A percentile compares a stretch with the other conserved stretches of the same genome.
These are phyloP conservation scores for Nysson spinosus DNA, from an alignment of 2,888 invertebrate species.

Conservation along the genomic window DNA sequence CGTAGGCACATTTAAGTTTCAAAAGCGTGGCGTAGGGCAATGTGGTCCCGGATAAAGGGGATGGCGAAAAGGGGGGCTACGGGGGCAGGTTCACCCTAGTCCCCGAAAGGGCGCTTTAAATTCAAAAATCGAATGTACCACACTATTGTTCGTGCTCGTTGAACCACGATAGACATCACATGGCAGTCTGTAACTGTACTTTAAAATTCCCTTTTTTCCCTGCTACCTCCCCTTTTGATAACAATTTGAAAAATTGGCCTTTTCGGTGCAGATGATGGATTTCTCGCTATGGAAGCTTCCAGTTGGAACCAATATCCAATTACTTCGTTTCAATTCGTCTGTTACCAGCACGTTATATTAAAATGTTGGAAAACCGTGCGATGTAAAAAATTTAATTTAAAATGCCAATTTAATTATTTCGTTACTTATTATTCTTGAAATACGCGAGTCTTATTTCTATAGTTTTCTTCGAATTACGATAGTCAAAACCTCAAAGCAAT, in stretches of 20 bases:
- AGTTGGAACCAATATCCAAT: not conserved
- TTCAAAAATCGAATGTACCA: constrained; percentile 74
- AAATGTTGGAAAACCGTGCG: not conserved
- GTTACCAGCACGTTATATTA: not conserved
- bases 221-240: constrained; percentile 5
- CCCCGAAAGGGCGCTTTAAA: constrained; percentile 65
- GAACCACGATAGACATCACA: constrained; percentile 67
- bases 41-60: constrained; percentile 62
- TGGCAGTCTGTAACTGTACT: constrained; percentile 61
- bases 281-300: not conserved
- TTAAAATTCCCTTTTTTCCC: constrained; percentile 48
- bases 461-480: too few species aligned
- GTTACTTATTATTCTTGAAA: too few species aligned
- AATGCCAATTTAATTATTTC: too few species aligned
- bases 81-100: constrained; percentile 57
- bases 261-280: constrained; percentile 25
- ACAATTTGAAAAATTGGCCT: constrained; percentile 38
- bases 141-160: constrained; percentile 69
- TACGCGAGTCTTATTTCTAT: too few species aligned
- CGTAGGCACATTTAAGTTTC: constrained; percentile 63
- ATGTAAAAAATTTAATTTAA: too few species aligned
- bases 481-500: too few species aligned
- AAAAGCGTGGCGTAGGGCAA: constrained; percentile 68
- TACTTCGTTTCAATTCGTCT: not conserved
- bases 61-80: constrained; percentile 54